A percentile compares a stretch with the other conserved stretches of the same genome.
Conservation (phyloP, 2,113 vertebrate genomes). For the Cnemophilus loriae region DNA sequence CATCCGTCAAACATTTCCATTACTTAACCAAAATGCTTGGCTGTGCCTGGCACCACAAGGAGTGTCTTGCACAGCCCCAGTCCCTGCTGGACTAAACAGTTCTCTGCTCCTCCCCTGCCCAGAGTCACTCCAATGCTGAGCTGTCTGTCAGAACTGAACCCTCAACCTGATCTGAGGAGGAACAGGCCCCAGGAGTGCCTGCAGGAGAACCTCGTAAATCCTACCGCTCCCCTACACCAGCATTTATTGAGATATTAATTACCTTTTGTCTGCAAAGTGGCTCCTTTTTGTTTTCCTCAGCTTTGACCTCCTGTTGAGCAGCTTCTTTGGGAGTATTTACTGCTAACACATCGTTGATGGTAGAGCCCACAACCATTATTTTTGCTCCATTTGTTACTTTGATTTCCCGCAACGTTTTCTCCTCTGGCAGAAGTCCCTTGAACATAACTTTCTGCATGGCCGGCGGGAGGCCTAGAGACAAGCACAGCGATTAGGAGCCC, state of each 20-base stretch:
- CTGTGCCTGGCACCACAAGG: neutral
- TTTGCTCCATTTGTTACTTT: conserved; percentile 95
- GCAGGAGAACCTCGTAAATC: neutral
- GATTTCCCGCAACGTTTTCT: conserved; percentile 95
- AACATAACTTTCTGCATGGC: conserved; percentile 99
- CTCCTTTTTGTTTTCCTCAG: conserved; percentile 96
- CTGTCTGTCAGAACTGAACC: neutral
- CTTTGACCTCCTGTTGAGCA: conserved; percentile 92
- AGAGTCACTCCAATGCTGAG: neutral
- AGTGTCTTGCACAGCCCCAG: neutral
- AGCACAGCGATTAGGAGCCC: neutral
- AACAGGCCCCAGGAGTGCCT: neutral
- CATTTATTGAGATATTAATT: neutral
- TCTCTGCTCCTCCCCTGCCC: neutral
- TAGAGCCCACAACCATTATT: conserved; percentile 98
- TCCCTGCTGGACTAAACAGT: neutral
- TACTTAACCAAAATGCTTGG: neutral
- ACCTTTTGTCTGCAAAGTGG: conserved; percentile 98
- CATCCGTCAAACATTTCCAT: accelerated
- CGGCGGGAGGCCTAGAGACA: conserved; percentile 84
- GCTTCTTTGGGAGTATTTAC: conserved; percentile 97
- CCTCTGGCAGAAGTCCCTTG: conserved; percentile 94
- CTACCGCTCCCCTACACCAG: neutral
- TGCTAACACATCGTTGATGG: conserved; percentile 95
- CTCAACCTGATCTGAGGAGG: neutral